Percentiles rank a stretch among this genome's conserved stretches.
Conservation (phyloP, 1,140 invertebrate genomes). For the Hypsibius dujardini region DNA sequence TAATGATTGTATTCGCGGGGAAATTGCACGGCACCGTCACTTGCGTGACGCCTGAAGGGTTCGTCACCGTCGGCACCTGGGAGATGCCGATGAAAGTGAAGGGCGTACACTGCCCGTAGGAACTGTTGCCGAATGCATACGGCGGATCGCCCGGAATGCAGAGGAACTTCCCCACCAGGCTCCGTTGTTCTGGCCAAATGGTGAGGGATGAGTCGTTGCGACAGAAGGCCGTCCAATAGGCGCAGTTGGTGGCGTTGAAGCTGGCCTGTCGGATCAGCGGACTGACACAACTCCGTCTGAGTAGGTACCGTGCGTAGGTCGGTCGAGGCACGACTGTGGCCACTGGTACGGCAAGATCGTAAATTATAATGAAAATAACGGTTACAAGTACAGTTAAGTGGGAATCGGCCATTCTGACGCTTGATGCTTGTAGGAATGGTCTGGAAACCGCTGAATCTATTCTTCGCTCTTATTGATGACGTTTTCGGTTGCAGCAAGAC, state of each 20-base stretch:
- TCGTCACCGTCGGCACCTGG: neutral
- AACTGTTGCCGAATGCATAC: neutral
- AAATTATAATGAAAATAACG: neutral
- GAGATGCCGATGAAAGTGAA: neutral
- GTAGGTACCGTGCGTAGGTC: neutral
- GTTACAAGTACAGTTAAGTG: neutral
- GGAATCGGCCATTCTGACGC: neutral
- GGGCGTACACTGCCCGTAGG: conserved; percentile 11
- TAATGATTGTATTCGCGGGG: neutral
- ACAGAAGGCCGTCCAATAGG: conserved; percentile 8
- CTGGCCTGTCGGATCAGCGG: neutral
- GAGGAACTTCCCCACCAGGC: neutral
- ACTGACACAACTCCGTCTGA: neutral
- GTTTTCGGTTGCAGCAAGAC: too few relatives aligned
- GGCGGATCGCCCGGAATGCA: conserved; percentile 10
- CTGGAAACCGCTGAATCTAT: too few relatives aligned
- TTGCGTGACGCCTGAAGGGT: neutral
- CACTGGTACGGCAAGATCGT: too few relatives aligned
- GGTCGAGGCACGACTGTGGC: too few relatives aligned
- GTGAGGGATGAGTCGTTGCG: neutral
- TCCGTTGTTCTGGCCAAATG: neutral
- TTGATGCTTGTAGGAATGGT: neutral
- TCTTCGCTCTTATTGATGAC: too few relatives aligned
- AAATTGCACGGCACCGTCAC: neutral
- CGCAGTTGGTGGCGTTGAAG: neutral